Evolutionary conservation across 2,888 invertebrate genomes (phyloP).

Genomic region (Andrena dorsata): DNA sequence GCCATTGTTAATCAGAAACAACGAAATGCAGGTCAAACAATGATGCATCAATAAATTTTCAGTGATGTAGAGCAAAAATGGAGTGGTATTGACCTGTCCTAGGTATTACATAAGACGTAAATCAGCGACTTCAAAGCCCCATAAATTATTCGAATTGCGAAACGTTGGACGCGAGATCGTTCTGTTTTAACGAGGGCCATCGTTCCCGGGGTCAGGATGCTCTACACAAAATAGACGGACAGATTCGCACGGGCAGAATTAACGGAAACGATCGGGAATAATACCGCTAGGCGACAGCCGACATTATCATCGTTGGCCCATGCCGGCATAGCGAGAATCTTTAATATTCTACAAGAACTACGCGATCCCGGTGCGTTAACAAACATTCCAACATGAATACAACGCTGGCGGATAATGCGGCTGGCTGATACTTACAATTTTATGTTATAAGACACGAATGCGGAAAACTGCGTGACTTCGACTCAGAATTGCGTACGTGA

Average conservation of each 20-base stretch:
- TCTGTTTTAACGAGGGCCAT: background rate
- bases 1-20: background rate
- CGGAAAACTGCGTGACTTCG: conserved; percentile 73
- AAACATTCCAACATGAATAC: background rate
- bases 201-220: background rate
- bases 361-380: background rate
- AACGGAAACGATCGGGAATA: conserved; percentile 1
- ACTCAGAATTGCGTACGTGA: conserved; percentile 71
- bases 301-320: conserved; percentile 69
- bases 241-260: background rate
- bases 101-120: conserved; percentile 82
- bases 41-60: conserved; percentile 60
- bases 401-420: background rate
- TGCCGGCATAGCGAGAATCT: conserved; percentile 72
- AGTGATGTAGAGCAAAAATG: conserved; percentile 70
- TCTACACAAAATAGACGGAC: background rate
- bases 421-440: conserved; percentile 75
- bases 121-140: conserved; percentile 47
- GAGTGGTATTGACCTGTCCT: conserved; percentile 81
- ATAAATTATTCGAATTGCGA: conserved; percentile 42
- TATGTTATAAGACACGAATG: conserved; percentile 68
- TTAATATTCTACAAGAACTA: conserved; percentile 9
- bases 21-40: background rate
- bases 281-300: conserved; percentile 71
- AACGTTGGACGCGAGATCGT: background rate